Evolutionary conservation across 2,888 invertebrate genomes (phyloP), one percentile per base, ranked within the genome.

Genomic region (Dasysyrphus albostriatus): DNA sequence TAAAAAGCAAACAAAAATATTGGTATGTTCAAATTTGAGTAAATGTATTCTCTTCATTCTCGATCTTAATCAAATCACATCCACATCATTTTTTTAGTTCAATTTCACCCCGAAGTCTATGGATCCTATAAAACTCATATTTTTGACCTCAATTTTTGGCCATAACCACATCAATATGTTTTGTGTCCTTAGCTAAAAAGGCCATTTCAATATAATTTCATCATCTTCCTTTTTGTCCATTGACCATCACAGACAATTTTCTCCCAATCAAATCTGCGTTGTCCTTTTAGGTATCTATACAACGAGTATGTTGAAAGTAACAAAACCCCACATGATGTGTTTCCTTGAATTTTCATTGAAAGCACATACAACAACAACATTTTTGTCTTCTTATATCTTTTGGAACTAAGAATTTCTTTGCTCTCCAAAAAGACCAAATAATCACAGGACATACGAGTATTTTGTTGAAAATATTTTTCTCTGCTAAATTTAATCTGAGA

Each of bases 171-270:
- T 16, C 34, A 14, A 58, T 37, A 58, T 24, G 49, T 34, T 8
- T 39, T 6, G 54, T 56, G 61, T 56, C 44, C 39, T 70, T 54
- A 3, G 12, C 39, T 56, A 54, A 54, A 54, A 54, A 54, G 63
- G 24, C 44, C 39, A 54, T 54, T 75, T 61, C 61, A 37, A 59
- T 58, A 59, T 42, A 73, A 67, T 49, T 42, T n/a, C 44, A 63
- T 65, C 37, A n/a, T 59, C 19, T 34, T 19, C 29, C 39, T 5
- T 69, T 69, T 49, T 67, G 58, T 67, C 32, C 56, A n/a, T 34
- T 54, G 63, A 51, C 79, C 79, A 75, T 42, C 79, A 75, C 34
- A 63, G 75, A 44, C 58, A 75, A 75, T 80, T 74, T 79, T 70
- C 75, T 75, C n/a, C 51, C 49, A 82, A 82, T 82, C 76, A 76